Base-by-base conservation (phyloP, 1,140 invertebrate genomes). In the Eriosoma lanigerum region DNA sequence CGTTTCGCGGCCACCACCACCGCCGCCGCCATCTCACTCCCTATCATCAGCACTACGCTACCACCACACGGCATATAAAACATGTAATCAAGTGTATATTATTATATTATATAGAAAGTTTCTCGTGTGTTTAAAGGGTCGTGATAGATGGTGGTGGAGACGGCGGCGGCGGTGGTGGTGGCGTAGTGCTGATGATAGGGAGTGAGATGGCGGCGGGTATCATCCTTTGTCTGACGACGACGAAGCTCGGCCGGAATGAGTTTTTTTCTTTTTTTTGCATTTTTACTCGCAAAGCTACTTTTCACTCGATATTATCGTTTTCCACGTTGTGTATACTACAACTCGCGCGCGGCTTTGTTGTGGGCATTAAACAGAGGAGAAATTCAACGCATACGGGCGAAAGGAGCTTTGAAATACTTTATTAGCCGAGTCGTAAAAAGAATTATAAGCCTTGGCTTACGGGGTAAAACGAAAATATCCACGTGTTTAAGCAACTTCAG, bases 51-150 rank as follows among this genome's bases (percentile, higher is more conserved):
- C 38, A 21, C 54, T 78, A n/a, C n/a, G n/a, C n/a, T n/a, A n/a
- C n/a, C n/a, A n/a, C n/a, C n/a, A n/a, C n/a, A n/a, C n/a, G 54
- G 73, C 54, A 24, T 76, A 76, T 76, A 76, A 76, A 76, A 76
- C 73, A 76, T 60, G 73, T 76, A 76, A 76, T 76, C 73, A 76
- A 76, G 73, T 76, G 73, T 76, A 46, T 76, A 60, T 76, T 58
- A 76, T 76, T 58, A 58, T 76, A 58, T 76, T 76, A 44, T 76
- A 76, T 58, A 60, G 54, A 76, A n/a, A n/a, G n/a, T n/a, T n/a
- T n/a, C n/a, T n/a, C n/a, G n/a, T n/a, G n/a, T n/a, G n/a, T n/a
- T n/a, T n/a, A n/a, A n/a, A n/a, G n/a, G n/a, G n/a, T n/a, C n/a
- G n/a, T n/a, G n/a, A n/a, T n/a, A n/a, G n/a, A n/a, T n/a, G n/a